phyloP scores from a whole-genome alignment of 2,113 vertebrate genomes.

The Peromyscus leucopus region DNA sequence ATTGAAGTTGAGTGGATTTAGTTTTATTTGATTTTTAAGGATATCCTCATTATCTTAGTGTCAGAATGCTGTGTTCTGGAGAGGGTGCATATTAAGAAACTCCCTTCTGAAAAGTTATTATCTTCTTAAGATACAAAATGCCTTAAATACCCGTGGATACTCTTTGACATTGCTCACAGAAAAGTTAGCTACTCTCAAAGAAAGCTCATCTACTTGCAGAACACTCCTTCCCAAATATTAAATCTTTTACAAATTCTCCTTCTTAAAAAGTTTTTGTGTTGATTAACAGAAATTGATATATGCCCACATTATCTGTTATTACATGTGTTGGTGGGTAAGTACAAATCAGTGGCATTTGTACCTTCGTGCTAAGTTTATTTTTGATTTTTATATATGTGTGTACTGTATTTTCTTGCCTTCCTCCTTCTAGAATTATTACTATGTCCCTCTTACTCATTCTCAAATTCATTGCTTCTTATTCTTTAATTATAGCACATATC shows the following conservation, averaged over 20 bases:
- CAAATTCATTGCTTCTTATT: not conserved
- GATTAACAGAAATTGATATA: too few species aligned
- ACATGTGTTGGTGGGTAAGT: not conserved
- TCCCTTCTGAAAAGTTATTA: not conserved
- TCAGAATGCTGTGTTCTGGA: not conserved
- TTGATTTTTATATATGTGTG: not conserved
- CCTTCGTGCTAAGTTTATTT: not conserved
- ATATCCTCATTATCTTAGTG: not conserved
- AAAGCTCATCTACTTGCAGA: not conserved
- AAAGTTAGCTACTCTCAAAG: not conserved
- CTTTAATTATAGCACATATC: not conserved
- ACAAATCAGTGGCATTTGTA: not conserved
- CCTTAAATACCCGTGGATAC: not conserved
- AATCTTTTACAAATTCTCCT: not conserved
- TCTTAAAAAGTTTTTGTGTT: not conserved
- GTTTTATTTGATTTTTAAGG: not conserved
- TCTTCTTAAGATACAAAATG: not conserved
- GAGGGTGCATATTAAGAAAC: not conserved
- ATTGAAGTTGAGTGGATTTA: not conserved
- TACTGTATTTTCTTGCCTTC: not conserved
- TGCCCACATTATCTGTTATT: not conserved
- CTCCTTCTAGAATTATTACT: not conserved
- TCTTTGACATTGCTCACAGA: not conserved
- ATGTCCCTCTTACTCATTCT: not conserved
- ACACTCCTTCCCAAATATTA: not conserved